Evolutionary conservation across 2,113 vertebrate species (phyloP).

Genomic region (Gallinago jamesoni): DNA sequence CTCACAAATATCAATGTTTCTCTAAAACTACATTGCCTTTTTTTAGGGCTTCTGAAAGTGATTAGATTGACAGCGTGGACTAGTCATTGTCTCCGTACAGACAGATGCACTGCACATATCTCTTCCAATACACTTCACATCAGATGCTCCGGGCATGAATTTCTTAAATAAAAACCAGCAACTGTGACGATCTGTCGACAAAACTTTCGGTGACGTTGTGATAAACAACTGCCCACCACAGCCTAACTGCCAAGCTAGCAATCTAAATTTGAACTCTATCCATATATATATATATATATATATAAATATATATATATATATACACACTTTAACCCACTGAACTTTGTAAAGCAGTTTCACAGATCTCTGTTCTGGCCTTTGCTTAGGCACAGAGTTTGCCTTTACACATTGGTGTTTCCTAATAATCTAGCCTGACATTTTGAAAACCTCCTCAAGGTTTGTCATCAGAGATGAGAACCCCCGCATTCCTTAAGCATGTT

Average conservation of each 20-base stretch:
- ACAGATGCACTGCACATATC: neutral
- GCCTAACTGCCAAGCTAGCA: neutral
- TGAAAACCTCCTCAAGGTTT: neutral
- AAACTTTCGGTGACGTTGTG: neutral
- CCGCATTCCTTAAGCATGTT: neutral
- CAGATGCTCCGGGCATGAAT: neutral
- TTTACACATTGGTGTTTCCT: neutral
- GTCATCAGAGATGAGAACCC: neutral
- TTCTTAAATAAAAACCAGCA: neutral
- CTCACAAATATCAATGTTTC: neutral
- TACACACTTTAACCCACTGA: neutral
- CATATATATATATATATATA: neutral
- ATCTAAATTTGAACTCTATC: neutral
- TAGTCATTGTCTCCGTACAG: neutral
- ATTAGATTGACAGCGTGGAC: neutral
- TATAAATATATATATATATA: neutral
- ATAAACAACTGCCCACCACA: neutral
- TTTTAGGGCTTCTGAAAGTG: neutral
- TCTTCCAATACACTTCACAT: neutral
- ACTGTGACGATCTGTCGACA: neutral
- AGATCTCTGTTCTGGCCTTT: neutral
- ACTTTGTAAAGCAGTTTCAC: neutral
- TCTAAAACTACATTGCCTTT: neutral
- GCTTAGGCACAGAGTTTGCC: neutral
- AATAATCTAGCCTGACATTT: neutral